These are phyloP conservation scores for Sinelater perroti DNA, from an alignment of 2,888 invertebrate species.

Conservation along the genomic window DNA sequence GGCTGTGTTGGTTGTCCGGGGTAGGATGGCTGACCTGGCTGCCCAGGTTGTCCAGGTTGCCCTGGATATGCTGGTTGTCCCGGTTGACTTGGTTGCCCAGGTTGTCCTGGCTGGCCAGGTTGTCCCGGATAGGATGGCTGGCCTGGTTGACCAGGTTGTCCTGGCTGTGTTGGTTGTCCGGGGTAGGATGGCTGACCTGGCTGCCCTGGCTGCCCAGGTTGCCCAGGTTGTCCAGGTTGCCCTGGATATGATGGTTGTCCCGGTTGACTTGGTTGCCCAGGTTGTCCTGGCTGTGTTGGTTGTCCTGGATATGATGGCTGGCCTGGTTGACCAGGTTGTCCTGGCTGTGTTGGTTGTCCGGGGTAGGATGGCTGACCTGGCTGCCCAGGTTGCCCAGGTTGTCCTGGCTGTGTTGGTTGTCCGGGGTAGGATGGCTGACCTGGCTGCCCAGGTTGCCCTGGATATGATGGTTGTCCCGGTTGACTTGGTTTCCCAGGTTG, in stretches of 20 bases:
- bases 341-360: constrained; percentile 12
- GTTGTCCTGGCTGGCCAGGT: constrained; percentile 31
- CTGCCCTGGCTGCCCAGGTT: constrained; percentile 5
- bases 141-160: constrained; percentile 23
- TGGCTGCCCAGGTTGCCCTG: constrained; percentile 21
- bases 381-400: constrained; percentile 12
- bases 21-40: constrained; percentile 6
- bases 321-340: background rate
- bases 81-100: constrained; percentile 24
- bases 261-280: constrained; percentile 11
- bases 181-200: constrained; percentile 26
- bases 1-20: constrained; percentile 9
- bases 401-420: constrained; percentile 8
- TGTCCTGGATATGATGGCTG: background rate
- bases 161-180: constrained; percentile 10
- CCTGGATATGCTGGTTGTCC: constrained; percentile 11
- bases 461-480: constrained; percentile 32
- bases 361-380: constrained; percentile 15
- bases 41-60: constrained; percentile 9
- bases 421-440: constrained; percentile 20
- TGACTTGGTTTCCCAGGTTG: constrained; percentile 62
- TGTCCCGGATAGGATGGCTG: constrained; percentile 39
- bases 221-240: too few relatives aligned
- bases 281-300: constrained; percentile 17
- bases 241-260: too few relatives aligned